Conservation (phyloP, 2,797 vertebrate genomes). For the Acanthurus lineatus region DNA sequence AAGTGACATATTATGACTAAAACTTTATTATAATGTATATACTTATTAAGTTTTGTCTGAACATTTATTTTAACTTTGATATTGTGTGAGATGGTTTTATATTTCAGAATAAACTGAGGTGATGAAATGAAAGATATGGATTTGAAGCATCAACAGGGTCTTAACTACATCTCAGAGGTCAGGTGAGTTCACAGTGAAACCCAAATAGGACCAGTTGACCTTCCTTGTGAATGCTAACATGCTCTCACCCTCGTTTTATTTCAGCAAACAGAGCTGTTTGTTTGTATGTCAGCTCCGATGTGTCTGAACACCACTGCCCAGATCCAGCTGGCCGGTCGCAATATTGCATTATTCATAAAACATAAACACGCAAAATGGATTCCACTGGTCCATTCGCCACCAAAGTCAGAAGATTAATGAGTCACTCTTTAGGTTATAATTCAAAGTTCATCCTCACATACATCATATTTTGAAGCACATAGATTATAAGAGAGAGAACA, state of each 20-base stretch:
- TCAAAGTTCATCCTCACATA: constrained; percentile 93
- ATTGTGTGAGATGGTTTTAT: not conserved
- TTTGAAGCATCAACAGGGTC: constrained; percentile 8
- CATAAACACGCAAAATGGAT: constrained; percentile 84
- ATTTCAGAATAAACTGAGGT: not conserved
- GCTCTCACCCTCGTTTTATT: constrained; percentile 60
- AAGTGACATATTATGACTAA: not conserved
- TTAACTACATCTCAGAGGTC: constrained; percentile 50
- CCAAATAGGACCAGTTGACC: constrained; percentile 69
- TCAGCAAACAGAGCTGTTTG: constrained; percentile 81
- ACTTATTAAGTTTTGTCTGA: constrained; percentile 1
- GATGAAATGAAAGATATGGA: not conserved
- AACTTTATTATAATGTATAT: not conserved
- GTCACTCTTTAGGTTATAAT: constrained; percentile 91
- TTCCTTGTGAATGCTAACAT: constrained; percentile 62
- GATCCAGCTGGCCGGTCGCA: constrained; percentile 84
- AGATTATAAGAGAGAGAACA: constrained; percentile 91
- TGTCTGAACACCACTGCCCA: constrained; percentile 74
- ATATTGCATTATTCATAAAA: constrained; percentile 89
- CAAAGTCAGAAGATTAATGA: constrained; percentile 91
- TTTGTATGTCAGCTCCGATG: constrained; percentile 72
- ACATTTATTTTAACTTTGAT: not conserved
- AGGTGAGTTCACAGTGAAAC: constrained; percentile 36
- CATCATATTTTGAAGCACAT: constrained; percentile 93
- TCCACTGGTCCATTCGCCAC: constrained; percentile 83